These are phyloP conservation scores for Sinhomidia bicolor DNA, from an alignment of 2,888 invertebrate genomes.

Conservation along the genomic window DNA sequence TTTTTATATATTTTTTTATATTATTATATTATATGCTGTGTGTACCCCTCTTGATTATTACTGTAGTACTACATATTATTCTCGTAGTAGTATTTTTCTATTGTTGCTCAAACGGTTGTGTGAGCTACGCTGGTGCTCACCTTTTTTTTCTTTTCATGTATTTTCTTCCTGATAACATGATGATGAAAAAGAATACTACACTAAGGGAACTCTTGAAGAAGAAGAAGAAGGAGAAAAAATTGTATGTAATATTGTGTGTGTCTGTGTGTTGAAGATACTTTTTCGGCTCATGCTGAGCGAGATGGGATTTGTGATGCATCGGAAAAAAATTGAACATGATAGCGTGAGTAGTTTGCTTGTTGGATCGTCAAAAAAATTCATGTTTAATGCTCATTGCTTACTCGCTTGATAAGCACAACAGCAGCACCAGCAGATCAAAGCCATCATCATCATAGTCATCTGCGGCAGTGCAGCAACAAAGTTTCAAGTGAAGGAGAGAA, in stretches of 20 bases:
- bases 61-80: background rate
- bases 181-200: conserved; percentile 4
- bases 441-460: too few relatives aligned
- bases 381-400: conserved; percentile 32
- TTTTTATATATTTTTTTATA: too few relatives aligned
- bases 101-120: conserved; percentile 37
- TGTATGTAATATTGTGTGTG: conserved; percentile 30
- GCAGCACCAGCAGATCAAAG: background rate
- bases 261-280: conserved; percentile 17
- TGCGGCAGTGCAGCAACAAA: background rate
- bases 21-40: background rate
- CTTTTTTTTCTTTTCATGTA: conserved; percentile 40
- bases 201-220: conserved; percentile 8
- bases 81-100: background rate
- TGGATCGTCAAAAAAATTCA: conserved; percentile 19
- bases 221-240: conserved; percentile 19
- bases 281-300: conserved; percentile 60
- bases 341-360: conserved; percentile 62
- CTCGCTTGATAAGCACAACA: background rate
- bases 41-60: conserved; percentile 58
- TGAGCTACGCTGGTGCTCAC: background rate
- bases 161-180: conserved; percentile 58
- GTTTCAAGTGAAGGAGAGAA: background rate
- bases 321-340: conserved; percentile 67
- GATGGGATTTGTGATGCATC: conserved; percentile 66